Base-by-base conservation (phyloP, 2,797 vertebrate species). In the Gymnocypris eckloni region DNA sequence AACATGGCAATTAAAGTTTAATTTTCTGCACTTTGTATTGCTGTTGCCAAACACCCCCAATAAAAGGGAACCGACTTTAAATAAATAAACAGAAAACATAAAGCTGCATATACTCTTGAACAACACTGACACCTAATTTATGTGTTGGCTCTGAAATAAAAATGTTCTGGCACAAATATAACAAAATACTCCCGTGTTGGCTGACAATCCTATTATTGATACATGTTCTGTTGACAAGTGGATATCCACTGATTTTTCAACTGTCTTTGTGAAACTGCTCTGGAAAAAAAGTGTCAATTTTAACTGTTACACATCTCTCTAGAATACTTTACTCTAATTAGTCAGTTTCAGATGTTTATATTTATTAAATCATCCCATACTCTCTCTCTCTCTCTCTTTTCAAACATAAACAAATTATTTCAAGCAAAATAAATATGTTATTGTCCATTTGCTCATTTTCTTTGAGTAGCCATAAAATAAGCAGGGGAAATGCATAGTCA, bases 1-100 rank as follows among this genome's bases (percentile, higher is more conserved):
- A 72, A 79, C 45, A 52, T 39, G 16, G 13, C 45, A 50, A 79
- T 66, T 66, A 41, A 69, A 82, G 52, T 64, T 9, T 83, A 52
- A 79, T 72, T 82, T 59, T 45, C 50, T 8, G 64, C 39, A 48
- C 39, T 50, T 72, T 77, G 45, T 61, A 77, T 43, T 56, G 3
- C 28, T 16, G 78, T 12, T 64, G 33, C 11, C 22, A 61, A 2
- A 16, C 0, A 10, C 4, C 6, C 13, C 4, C 10, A 1, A 18
- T 45, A 43, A 33, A 79, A n/a, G 2, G 45, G 0, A 80, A 22
- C 10, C 0, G 5, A 75, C 54, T 54, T 77, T 12, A n/a, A 77
- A 84, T 75, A 25, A 75, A 64, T 61, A 28, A 25, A 25, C 18
- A 59, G 28, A 77, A 7, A 48, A 45, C 11, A 41, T 16, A 25